Evolutionary conservation across 1,140 invertebrate species (phyloP).

Genomic region (Stenopsyche tienmushanensis): DNA sequence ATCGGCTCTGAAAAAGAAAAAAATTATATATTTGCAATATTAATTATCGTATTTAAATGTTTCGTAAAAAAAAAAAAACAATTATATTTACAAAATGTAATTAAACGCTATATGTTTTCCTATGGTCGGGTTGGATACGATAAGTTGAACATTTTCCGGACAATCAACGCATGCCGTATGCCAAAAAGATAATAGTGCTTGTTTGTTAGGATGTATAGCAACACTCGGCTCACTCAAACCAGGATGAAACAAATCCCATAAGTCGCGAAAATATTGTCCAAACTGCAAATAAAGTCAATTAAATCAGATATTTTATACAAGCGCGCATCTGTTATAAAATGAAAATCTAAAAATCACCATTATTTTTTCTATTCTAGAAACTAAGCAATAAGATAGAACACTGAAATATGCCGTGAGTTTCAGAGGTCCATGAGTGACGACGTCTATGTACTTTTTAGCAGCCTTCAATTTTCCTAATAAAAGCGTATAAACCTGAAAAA

Average conservation of each 20-base stretch:
- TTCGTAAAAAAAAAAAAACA: slow-evolving; percentile 9
- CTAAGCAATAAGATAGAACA: slow-evolving; percentile 85
- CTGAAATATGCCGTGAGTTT: slow-evolving; percentile 92
- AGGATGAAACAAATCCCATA: slow-evolving; percentile 93
- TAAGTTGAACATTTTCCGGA: slow-evolving; percentile 86
- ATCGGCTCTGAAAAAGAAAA: slow-evolving; percentile 68
- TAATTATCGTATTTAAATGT: not conserved
- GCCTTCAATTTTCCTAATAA: slow-evolving; percentile 74
- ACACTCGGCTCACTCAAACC: slow-evolving; percentile 93
- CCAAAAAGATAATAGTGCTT: slow-evolving; percentile 89
- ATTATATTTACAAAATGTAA: slow-evolving; percentile 84
- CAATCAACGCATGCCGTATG: slow-evolving; percentile 89
- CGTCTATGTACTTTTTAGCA: slow-evolving; percentile 82
- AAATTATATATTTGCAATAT: slow-evolving; percentile 6
- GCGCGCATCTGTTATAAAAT: slow-evolving; percentile 4
- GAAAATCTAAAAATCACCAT: slow-evolving; percentile 67
- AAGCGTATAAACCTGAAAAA: slow-evolving; percentile 69
- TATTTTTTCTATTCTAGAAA: slow-evolving; percentile 86
- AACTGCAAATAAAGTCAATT: slow-evolving; percentile 59
- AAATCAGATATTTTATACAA: slow-evolving; percentile 11
- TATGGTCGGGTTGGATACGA: slow-evolving; percentile 79
- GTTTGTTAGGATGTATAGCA: slow-evolving; percentile 93
- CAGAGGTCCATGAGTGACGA: slow-evolving; percentile 81
- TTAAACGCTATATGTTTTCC: slow-evolving; percentile 95
- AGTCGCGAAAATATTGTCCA: slow-evolving; percentile 83